These are phyloP conservation scores for Typhlomys cinereus DNA, from an alignment of 2,113 vertebrate genomes.

Conservation along the genomic window DNA sequence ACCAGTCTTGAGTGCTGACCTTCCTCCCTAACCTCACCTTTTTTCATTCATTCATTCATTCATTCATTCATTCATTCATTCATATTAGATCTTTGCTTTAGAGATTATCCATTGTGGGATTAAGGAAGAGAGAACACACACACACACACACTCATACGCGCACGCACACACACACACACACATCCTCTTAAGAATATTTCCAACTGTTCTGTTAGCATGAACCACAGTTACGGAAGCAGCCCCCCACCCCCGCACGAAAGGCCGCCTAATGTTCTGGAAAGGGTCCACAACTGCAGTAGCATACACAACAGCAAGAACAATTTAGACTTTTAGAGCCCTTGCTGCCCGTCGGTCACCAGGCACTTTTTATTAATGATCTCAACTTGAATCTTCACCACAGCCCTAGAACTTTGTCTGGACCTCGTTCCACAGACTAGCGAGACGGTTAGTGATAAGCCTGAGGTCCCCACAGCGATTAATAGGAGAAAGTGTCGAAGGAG, in stretches of 20 bases:
- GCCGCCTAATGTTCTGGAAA: neutral
- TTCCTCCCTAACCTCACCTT: no score
- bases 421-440: neutral
- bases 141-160: no score
- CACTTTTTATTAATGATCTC: neutral
- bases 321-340: neutral
- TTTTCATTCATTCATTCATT: no score
- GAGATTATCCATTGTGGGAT: no score
- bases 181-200: neutral
- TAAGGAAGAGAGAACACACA: no score
- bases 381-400: neutral
- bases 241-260: neutral
- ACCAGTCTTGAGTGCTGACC: no score
- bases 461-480: neutral
- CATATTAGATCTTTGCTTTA: no score
- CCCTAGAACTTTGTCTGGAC: neutral
- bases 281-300: fast-evolving
- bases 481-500: neutral
- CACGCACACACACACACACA: no score
- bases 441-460: neutral
- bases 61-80: no score
- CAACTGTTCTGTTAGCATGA: neutral
- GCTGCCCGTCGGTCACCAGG: neutral
- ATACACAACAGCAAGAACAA: neutral
- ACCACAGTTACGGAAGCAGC: neutral